Conservation (phyloP, 1,140 invertebrate species). For the Temnothorax longispinosus region DNA sequence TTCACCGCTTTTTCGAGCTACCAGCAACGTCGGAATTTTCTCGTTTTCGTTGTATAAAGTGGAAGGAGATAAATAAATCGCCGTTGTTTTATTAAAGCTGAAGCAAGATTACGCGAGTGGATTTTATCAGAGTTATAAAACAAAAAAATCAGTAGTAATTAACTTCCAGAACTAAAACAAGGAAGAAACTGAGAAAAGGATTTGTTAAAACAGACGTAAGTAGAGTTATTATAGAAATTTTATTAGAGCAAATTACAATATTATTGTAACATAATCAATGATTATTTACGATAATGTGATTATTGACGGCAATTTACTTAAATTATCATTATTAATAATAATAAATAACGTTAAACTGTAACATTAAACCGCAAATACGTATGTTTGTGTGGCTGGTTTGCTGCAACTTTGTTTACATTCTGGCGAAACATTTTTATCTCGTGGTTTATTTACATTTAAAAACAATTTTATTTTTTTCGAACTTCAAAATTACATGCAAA, state of each 20-base stretch:
- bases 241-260: neutral
- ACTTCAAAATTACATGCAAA: neutral
- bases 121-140: neutral
- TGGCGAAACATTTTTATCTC: neutral
- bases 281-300: neutral
- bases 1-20: neutral
- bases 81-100: slow-evolving; percentile 8
- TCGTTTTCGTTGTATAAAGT: neutral
- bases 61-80: slow-evolving; percentile 35
- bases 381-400: neutral
- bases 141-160: slow-evolving; percentile 1
- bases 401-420: neutral
- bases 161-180: neutral
- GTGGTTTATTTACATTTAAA: neutral
- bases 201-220: neutral
- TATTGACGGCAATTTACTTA: neutral
- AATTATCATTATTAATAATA: neutral
- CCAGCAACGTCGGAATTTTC: slow-evolving; percentile 22
- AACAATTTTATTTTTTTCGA: neutral
- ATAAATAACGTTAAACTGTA: neutral
- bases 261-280: neutral
- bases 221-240: neutral
- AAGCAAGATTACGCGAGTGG: neutral
- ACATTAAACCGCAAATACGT: neutral
- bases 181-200: neutral